Base-by-base conservation (phyloP, 1,140 invertebrate genomes). In the Platyscapa corneri region DNA sequence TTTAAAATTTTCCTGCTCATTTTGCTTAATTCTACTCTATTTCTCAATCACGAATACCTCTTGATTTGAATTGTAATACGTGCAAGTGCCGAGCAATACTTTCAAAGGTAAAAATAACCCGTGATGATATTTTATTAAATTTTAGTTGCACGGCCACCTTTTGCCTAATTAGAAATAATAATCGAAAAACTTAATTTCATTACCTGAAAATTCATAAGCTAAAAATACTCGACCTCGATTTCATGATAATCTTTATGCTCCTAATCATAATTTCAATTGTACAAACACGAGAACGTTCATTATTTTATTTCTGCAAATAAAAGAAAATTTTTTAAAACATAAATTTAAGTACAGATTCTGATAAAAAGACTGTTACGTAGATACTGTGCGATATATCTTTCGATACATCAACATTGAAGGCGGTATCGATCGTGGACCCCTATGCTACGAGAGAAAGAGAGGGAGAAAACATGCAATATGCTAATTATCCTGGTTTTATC, bases 401-500 rank as follows among this genome's bases (percentile, higher is more conserved):
- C 7, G 10, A 10, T 34, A 39, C 27, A 34, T 70, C 65, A 3
- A 70, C 14, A 34, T 70, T 70, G 12, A 70, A 72, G 1, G 67
- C 0, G 18, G 0, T 27, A 65, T 65, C 34, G 77, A 79, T 79
- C 56, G 34, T 23, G 30, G n/a, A 16, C 10, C 53, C 37, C 10
- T 23, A 30, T 75, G n/a, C 6, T 16, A 32, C 8, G 23, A 18
- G 34, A 30, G 49, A 67, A 30, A 46, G 56, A 64, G 37, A 53
- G 30, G 56, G 49, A 39, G 67, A 56, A 37, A 64, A n/a, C 72
- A 60, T 83, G 72, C 82, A 46, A 86, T 92, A 92, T 92, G 91
- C 90, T 92, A 92, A 92, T 91, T 91, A 88, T 90, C 88, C 81
- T 81, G 83, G 87, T 89, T 89, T 92, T 92, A 92, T 92, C 90